Base-by-base conservation (phyloP, 2,888 invertebrate genomes). In the Eristalis pertinax region DNA sequence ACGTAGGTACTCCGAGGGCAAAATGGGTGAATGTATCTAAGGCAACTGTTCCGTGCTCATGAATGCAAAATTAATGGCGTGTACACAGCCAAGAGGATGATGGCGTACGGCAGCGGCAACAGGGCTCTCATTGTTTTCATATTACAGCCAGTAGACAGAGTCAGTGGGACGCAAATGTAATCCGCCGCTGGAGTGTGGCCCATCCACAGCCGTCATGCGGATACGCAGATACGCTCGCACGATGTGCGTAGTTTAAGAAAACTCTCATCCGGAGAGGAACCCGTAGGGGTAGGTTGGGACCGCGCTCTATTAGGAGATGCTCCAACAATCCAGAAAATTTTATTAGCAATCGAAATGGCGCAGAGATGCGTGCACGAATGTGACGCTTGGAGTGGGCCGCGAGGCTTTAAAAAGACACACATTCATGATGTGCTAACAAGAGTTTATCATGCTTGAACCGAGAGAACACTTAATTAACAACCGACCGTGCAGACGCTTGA, bases 61-160 rank as follows among this genome's bases (percentile, higher is more conserved):
- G 64, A 65, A 65, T 65, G 29, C 64, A 35, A 65, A 65, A 65
- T 65, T 65, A 65, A 65, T 65, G 38, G 38, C 64, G 22, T 65
- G 64, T 38, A 13, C 32, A 50, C 43, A 50, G 19, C 19, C 8
- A 19, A 24, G 13, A 15, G 58, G 24, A 8, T 4, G 11, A 24
- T 24, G 58, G 58, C 8, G 24, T 32, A 64, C 64, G 4, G 5
- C 10, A 32, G 32, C 63, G 64, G 19, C n/a, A 32, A 38, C 64
- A 35, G 2, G 22, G n/a, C n/a, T 22, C 35, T 22, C 32, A 65
- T 65, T 38, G 38, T 65, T 65, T 65, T 65, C 64, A 11, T 19
- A 64, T 35, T 38, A 38, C 64, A 19, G 22, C 38, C 64, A 11
- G n/a, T n/a, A 43, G 15, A n/a, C 43, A 43, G 41, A 38, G 11